Evolutionary conservation across 2,888 invertebrate genomes (phyloP).

Genomic region (Drosophila ezoana): DNA sequence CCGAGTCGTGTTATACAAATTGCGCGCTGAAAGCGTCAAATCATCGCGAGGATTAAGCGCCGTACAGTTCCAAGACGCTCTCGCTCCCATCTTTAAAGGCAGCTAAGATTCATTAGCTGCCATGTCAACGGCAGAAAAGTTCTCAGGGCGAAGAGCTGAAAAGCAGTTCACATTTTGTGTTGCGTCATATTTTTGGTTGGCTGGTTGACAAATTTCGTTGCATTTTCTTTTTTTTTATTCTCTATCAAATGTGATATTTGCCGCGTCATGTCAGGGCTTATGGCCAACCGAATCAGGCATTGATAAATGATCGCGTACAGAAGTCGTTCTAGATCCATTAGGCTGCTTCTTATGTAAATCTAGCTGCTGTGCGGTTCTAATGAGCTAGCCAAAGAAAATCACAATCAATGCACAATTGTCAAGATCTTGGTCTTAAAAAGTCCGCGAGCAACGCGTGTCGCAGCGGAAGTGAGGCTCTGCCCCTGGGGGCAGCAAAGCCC

Average conservation of each 20-base stretch:
- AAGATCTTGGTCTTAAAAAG: conserved; percentile 6
- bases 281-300: conserved; percentile 45
- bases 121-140: conserved; percentile 40
- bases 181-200: conserved; percentile 59
- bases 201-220: conserved; percentile 64
- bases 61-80: conserved; percentile 9
- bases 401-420: conserved; percentile 41
- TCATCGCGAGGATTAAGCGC: conserved; percentile 71
- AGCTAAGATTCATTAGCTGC: conserved; percentile 54
- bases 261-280: conserved; percentile 44
- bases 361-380: conserved; percentile 22
- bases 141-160: conserved; percentile 35
- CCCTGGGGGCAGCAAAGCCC: not conserved
- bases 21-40: conserved; percentile 68
- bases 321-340: conserved; percentile 20
- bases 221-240: conserved; percentile 9
- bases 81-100: conserved; percentile 20
- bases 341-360: conserved; percentile 16
- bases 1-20: conserved; percentile 40
- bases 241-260: conserved; percentile 32
- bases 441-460: conserved; percentile 31
- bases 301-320: conserved; percentile 48
- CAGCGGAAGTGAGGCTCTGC: conserved; percentile 28
- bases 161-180: conserved; percentile 59
- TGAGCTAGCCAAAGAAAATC: conserved; percentile 15